Percentiles rank a stretch among this genome's conserved stretches.
phyloP scores from a whole-genome alignment of 2,888 invertebrate genomes.

The Meliscaeva auricollis region DNA sequence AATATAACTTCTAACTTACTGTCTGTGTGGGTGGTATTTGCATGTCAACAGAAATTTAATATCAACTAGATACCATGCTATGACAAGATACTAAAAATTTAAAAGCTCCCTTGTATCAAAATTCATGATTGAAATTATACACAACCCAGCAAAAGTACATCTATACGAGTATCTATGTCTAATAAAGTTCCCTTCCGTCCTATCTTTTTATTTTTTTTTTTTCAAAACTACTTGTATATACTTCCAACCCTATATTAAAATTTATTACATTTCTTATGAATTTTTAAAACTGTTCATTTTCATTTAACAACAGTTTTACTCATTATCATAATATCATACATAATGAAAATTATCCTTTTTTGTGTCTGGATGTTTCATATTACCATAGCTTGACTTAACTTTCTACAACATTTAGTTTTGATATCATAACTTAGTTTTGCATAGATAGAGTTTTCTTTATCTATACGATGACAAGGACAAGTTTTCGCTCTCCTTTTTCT shows the following conservation, averaged over 20 bases:
- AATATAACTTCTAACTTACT: no score
- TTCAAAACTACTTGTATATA: no score
- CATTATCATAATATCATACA: slow-evolving; percentile 12
- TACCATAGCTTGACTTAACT: not conserved
- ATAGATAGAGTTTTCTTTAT: no score
- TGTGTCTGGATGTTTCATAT: not conserved
- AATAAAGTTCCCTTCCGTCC: not conserved
- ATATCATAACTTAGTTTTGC: not conserved
- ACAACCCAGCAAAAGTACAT: no score
- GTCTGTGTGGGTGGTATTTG: no score
- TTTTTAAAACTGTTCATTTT: slow-evolving; percentile 6
- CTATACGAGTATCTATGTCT: not conserved
- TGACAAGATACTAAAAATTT: not conserved
- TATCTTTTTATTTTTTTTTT: no score
- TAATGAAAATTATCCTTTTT: not conserved
- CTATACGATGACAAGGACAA: no score
- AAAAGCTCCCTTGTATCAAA: not conserved
- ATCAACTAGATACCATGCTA: no score
- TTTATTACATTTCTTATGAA: slow-evolving; percentile 18
- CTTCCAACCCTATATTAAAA: not conserved
- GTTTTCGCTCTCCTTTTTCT: not conserved
- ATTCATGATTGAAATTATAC: slow-evolving; percentile 6
- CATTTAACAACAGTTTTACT: slow-evolving; percentile 6
- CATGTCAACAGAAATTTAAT: no score
- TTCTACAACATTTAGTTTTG: slow-evolving; percentile 7